Conservation (phyloP, 2,113 vertebrate species). For the human (Homo sapiens) region DNA sequence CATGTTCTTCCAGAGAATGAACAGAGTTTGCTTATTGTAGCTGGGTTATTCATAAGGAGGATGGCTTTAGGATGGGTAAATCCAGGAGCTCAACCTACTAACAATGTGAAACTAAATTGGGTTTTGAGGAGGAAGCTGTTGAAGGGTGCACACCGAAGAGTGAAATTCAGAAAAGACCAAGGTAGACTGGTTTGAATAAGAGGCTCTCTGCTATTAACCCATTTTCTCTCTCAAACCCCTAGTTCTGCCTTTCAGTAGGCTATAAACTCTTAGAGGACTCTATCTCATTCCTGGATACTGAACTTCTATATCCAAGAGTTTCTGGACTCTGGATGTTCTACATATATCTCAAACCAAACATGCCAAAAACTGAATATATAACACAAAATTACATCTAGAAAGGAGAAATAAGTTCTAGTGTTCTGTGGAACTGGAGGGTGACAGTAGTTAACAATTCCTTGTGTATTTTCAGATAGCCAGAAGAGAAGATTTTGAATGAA, state of each 20-base stretch:
- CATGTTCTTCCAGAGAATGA: background rate
- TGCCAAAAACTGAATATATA: background rate
- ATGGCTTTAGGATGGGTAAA: background rate
- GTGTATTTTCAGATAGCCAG: background rate
- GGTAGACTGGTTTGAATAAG: background rate
- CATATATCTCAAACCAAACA: background rate
- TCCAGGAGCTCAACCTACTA: background rate
- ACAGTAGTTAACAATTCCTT: background rate
- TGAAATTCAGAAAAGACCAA: background rate
- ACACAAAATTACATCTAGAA: background rate
- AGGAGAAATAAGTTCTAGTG: background rate
- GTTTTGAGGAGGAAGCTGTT: background rate
- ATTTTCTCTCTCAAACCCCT: background rate
- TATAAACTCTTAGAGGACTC: background rate
- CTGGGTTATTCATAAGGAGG: background rate
- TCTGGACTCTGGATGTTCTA: background rate
- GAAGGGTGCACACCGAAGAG: background rate
- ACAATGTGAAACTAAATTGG: background rate
- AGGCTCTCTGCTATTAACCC: background rate
- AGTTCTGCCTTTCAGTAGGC: background rate
- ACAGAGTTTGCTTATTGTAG: background rate
- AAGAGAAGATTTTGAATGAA: background rate
- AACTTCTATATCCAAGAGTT: background rate
- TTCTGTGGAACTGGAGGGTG: background rate
- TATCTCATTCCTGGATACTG: background rate